Base-by-base conservation (phyloP, 2,113 vertebrate species). In the Nerophis ophidion region DNA sequence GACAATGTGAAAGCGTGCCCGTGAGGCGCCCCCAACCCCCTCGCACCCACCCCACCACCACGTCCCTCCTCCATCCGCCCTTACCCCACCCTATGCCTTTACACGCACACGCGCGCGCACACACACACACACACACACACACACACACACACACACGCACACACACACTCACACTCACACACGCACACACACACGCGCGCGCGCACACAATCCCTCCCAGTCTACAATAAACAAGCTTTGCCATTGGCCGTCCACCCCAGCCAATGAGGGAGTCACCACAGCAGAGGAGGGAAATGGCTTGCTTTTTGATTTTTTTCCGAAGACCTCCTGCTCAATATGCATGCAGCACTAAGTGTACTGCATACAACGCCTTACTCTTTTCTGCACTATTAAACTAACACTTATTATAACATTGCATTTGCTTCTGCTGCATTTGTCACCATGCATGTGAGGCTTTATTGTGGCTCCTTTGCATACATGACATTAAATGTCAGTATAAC, bases 1-100 rank as follows among this genome's bases (percentile, higher is more conserved):
- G 87, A 92, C 93, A 93, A 86, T 85, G 81, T 92, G 92, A 92
- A 92, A 93, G 94, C 93, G 89, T 93, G 92, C 90, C 91, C 90
- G 91, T 91, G 92, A 91, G 90, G 88, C 88, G 89, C 89, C 86
- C 88, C 89, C 79, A 56, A 66, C 35, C 61, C 62, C 17, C 40
- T 55, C 33, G 46, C 67, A 16, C 52, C 49, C n/a, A 1, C 50
- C 53, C 10, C 48, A 35, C 51, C 51, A 5, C 33, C 33, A 14
- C 46, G 7, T 36, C 35, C 58, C 45, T 15, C 19, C 40, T 36
- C 38, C 56, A 48, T 59, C 51, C 57, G 34, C 45, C 59, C 8
- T 10, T 63, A 60, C 74, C 58, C 53, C 15, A 34, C 68, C 65
- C 35, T 57, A 49, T 45, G 54, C 71, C 60, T 63, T 57, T 63